A percentile compares a stretch with the other conserved stretches of the same genome.
Conservation (phyloP, 2,888 invertebrate species). For the Troglohyphantes excavatus region DNA sequence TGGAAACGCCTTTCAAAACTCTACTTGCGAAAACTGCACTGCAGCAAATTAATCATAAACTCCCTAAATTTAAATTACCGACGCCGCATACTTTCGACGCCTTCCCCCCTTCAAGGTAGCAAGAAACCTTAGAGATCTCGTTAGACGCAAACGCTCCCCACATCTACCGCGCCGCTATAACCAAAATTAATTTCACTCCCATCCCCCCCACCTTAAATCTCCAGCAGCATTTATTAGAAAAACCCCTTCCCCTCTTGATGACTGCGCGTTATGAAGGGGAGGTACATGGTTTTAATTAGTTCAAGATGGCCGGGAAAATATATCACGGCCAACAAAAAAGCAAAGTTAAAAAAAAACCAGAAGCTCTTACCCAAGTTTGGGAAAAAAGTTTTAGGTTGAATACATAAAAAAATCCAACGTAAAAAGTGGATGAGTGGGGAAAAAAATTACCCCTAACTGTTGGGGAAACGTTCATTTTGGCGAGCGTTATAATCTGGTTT, state of each 20-base stretch:
- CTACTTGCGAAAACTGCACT: too few relatives aligned
- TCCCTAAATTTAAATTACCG: too few relatives aligned
- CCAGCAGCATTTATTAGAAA: slow-evolving; percentile 44
- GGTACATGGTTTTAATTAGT: slow-evolving; percentile 76
- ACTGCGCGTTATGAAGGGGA: slow-evolving; percentile 38
- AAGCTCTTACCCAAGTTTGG: slow-evolving; percentile 4
- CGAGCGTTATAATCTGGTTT: slow-evolving; percentile 65
- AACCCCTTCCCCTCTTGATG: not conserved
- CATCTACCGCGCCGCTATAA: not conserved
- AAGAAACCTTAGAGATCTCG: not conserved
- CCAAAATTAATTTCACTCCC: slow-evolving; percentile 27
- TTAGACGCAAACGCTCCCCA: not conserved
- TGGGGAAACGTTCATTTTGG: slow-evolving; percentile 59
- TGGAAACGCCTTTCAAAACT: too few relatives aligned
- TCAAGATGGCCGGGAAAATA: slow-evolving; percentile 67
- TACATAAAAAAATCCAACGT: slow-evolving; percentile 32
- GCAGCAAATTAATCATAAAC: too few relatives aligned
- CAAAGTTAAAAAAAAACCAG: slow-evolving; percentile 18
- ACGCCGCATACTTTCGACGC: not conserved
- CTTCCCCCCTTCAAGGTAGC: not conserved
- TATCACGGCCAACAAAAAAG: slow-evolving; percentile 47
- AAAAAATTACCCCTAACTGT: slow-evolving; percentile 27
- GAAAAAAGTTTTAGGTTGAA: not conserved
- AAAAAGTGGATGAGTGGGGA: slow-evolving; percentile 1
- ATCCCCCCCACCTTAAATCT: not conserved